Conservation (phyloP, 2,888 invertebrate genomes). For the Aricia artaxerxes region DNA sequence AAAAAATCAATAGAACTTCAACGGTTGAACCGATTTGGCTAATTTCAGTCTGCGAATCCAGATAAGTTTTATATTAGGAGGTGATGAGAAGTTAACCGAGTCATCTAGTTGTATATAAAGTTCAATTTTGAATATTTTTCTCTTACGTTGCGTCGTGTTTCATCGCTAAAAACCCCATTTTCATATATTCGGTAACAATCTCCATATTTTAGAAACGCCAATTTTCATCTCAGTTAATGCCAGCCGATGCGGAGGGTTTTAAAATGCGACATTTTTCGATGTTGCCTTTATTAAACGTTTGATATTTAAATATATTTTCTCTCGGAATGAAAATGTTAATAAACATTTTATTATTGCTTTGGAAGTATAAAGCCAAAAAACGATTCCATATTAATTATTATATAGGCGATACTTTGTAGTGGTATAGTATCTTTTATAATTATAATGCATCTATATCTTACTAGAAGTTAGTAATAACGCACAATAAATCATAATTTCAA, state of each 20-base stretch:
- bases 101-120: background rate
- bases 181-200: slow-evolving; percentile 21
- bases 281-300: slow-evolving; percentile 6
- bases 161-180: slow-evolving; percentile 4
- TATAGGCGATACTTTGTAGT: background rate
- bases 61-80: too few species aligned
- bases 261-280: slow-evolving; percentile 10
- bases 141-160: background rate
- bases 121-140: background rate
- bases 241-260: slow-evolving; percentile 4
- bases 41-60: too few species aligned
- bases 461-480: too few species aligned
- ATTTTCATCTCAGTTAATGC: slow-evolving; percentile 29
- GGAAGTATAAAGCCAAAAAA: background rate
- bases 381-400: background rate
- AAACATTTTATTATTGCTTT: background rate
- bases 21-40: too few species aligned
- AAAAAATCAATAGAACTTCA: too few species aligned
- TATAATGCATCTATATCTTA: too few species aligned
- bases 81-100: too few species aligned
- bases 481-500: too few species aligned
- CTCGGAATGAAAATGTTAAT: background rate
- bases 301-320: slow-evolving; percentile 6
- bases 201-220: slow-evolving; percentile 23
- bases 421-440: too few species aligned